Evolutionary conservation across 2,888 invertebrate species (phyloP).

Genomic region (Listrodromus nycthemerus): DNA sequence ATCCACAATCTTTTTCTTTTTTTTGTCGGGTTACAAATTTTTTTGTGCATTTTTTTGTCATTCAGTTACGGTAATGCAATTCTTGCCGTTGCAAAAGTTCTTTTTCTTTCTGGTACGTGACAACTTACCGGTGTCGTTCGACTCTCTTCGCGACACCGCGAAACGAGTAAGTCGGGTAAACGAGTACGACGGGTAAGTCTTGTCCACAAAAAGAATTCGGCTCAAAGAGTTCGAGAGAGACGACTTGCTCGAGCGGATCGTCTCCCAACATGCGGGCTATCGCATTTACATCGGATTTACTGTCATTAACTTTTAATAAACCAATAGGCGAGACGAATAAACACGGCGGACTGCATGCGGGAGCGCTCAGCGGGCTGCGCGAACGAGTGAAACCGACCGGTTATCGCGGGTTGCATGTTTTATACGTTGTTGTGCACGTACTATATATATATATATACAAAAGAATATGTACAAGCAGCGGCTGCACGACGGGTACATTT

Average conservation of each 20-base stretch:
- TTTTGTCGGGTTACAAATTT: background rate
- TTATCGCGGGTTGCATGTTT: constrained; percentile 63
- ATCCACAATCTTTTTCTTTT: background rate
- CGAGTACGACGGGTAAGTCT: background rate
- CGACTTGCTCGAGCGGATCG: background rate
- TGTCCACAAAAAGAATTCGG: background rate
- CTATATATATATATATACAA: too few species aligned
- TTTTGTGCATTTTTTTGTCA: background rate
- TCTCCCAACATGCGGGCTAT: constrained; percentile 73
- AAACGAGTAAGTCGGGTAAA: too few species aligned
- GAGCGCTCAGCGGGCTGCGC: constrained; percentile 68
- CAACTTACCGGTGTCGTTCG: background rate
- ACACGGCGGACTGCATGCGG: constrained; percentile 70
- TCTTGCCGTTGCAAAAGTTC: background rate
- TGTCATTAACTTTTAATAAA: constrained; percentile 82
- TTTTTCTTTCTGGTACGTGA: background rate
- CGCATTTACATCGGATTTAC: constrained; percentile 79
- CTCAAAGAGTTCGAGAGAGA: background rate
- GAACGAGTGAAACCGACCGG: constrained; percentile 73
- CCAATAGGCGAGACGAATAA: constrained; percentile 71
- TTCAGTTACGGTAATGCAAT: too few species aligned
- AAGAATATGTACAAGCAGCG: constrained; percentile 3
- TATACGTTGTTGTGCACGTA: background rate
- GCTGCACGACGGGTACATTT: constrained; percentile 1
- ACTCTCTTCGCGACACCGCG: constrained; percentile 16